Percentiles rank a stretch among this genome's conserved stretches.
Evolutionary conservation across 2,888 invertebrate genomes (phyloP).

Genomic region (Heliconius erato): DNA sequence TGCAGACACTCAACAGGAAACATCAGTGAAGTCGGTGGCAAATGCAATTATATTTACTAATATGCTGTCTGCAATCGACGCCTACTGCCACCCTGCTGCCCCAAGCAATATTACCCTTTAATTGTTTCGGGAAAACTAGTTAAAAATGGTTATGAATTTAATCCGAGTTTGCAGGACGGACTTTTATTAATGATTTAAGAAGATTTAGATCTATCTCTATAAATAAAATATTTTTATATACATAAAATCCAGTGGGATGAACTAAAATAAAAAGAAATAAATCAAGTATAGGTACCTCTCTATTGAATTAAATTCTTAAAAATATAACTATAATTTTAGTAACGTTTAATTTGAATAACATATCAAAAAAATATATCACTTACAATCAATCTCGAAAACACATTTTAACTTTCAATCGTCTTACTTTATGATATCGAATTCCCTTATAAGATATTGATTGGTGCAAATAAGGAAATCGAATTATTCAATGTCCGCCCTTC

Average conservation of each 20-base stretch:
- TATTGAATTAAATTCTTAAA: neutral
- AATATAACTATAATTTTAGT: neutral
- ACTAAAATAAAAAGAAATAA: no score
- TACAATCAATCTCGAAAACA: constrained; percentile 15
- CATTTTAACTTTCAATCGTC: constrained; percentile 54
- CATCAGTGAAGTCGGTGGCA: constrained; percentile 82
- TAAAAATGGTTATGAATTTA: constrained; percentile 71
- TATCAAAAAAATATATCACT: neutral
- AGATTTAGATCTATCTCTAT: neutral
- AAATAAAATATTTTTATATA: neutral
- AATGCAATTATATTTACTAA: constrained; percentile 84
- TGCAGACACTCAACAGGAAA: constrained; percentile 77
- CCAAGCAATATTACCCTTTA: constrained; percentile 74
- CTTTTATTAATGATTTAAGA: neutral
- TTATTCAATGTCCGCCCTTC: constrained; percentile 86
- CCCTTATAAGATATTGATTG: constrained; percentile 84
- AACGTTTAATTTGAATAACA: neutral
- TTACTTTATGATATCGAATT: constrained; percentile 70
- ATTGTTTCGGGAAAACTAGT: constrained; percentile 74
- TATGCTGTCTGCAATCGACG: constrained; percentile 81
- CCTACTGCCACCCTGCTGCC: constrained; percentile 62
- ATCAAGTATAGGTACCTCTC: neutral
- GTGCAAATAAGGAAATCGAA: constrained; percentile 86
- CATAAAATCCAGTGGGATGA: neutral
- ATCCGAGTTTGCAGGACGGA: constrained; percentile 63